phyloP scores from a whole-genome alignment of 1,140 invertebrate genomes.

The Hylaeus volcanicus region DNA sequence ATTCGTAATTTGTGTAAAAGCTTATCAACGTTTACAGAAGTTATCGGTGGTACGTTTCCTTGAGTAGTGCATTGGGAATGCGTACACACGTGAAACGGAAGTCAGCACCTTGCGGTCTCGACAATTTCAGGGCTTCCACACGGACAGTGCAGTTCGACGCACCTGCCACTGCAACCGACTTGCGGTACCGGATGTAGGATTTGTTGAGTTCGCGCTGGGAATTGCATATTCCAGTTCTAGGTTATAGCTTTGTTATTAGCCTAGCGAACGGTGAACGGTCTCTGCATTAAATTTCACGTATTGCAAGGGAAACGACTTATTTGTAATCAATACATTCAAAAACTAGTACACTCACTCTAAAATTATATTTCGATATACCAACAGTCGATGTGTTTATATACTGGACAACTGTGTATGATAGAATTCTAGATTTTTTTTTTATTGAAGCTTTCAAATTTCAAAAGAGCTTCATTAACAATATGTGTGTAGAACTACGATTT shows the following conservation, averaged over 20 bases:
- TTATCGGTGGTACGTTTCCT: neutral
- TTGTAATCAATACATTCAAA: no score
- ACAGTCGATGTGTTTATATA: no score
- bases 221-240: conserved; percentile 10
- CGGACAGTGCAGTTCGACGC: conserved; percentile 61
- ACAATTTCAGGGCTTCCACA: conserved; percentile 38
- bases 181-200: conserved; percentile 39
- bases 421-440: no score
- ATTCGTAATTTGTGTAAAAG: conserved; percentile 3
- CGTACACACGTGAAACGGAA: conserved; percentile 40
- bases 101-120: conserved; percentile 46
- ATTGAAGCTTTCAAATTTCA: no score
- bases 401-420: no score
- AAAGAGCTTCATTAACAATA: no score
- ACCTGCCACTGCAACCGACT: conserved; percentile 53
- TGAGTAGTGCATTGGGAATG: neutral
- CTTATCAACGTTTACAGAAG: conserved; percentile 9
- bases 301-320: no score
- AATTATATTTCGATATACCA: no score
- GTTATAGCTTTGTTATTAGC: conserved; percentile 2
- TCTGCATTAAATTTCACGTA: neutral
- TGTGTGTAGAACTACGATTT: no score
- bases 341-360: no score
- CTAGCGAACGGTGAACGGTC: neutral
- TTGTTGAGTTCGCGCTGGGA: conserved; percentile 43